Evolutionary conservation across 2,797 vertebrate species (phyloP).

Genomic region (Schizopygopsis malacanthus): DNA sequence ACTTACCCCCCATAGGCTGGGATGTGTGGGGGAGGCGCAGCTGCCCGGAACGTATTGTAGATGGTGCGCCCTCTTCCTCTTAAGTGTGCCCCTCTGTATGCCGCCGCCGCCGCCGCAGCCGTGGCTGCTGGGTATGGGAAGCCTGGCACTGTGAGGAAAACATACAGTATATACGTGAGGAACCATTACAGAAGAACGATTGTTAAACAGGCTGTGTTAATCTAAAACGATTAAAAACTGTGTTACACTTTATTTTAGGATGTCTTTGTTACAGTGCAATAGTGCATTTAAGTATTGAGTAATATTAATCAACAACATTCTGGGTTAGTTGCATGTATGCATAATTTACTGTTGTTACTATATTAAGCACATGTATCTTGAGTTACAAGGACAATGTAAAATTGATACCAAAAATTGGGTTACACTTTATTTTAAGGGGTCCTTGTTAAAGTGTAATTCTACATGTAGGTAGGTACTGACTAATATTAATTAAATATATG

Average conservation of each 20-base stretch:
- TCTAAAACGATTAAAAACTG: not conserved
- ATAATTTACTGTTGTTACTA: not conserved
- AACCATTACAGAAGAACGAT: not conserved
- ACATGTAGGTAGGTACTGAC: no score
- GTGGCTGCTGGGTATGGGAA: constrained; percentile 94
- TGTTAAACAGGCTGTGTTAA: no score
- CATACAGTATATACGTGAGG: not conserved
- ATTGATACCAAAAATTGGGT: no score
- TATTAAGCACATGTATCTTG: not conserved
- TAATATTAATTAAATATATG: no score
- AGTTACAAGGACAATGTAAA: not conserved
- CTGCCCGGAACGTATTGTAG: constrained; percentile 94
- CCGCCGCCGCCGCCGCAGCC: constrained; percentile 79
- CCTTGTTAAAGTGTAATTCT: no score
- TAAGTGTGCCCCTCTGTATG: constrained; percentile 92
- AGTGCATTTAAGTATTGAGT: no score
- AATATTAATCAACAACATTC: not conserved
- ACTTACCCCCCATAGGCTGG: constrained; percentile 96
- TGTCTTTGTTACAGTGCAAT: not conserved
- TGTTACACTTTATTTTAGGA: not conserved
- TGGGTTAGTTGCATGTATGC: not conserved
- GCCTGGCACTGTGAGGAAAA: constrained; percentile 84
- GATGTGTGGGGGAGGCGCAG: constrained; percentile 92
- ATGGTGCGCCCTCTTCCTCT: constrained; percentile 92
- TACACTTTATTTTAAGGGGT: no score